Evolutionary conservation across 2,888 invertebrate species (phyloP), one percentile per base, ranked within the genome.

Genomic region (Podotricha telesiphe): DNA sequence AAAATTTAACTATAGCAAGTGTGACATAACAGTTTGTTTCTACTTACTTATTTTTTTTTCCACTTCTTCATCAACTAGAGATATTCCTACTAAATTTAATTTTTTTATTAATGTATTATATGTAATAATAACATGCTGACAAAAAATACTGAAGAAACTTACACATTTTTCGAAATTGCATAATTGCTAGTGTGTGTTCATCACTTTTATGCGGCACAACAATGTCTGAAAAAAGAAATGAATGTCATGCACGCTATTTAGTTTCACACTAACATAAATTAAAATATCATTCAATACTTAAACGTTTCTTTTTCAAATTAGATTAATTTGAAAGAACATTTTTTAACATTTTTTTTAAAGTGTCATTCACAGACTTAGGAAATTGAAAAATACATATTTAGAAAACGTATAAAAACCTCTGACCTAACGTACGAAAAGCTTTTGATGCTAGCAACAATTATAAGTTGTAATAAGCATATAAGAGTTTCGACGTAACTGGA

Each of bases 1-100:
- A 37, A 37, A 8, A 8, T 1, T 28, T 4, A 28, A 28, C 6
- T 28, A 28, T 28, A 53, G 8, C 0, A n/a, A 22, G n/a, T 15
- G n/a, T 28, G 5, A 28, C 22, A 28, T 37, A 10, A 8, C n/a
- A n/a, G n/a, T n/a, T 37, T 37, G 1, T 37, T 37, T 37, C 5
- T 8, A 37, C 87, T 80, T 79, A 89, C 89, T 56, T 74, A 89
- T 88, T 80, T 86, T 88, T 80, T 86, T 89, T 76, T 87, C 87
- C 2, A 89, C 86, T 73, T 87, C 84, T 77, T 88, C 86, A 42
- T 89, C 89, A 19, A 89, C 55, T 6, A 72, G 11, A 15, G 79
- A 74, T 69, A 87, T 59, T 64, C 82, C 82, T 53, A 83, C 89
- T 89, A 76, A 67, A 73, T n/a, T 67, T 53, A 51, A 15, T 11